Evolutionary conservation across 2,113 vertebrate genomes (phyloP).

Genomic region (Sylvietta virens): DNA sequence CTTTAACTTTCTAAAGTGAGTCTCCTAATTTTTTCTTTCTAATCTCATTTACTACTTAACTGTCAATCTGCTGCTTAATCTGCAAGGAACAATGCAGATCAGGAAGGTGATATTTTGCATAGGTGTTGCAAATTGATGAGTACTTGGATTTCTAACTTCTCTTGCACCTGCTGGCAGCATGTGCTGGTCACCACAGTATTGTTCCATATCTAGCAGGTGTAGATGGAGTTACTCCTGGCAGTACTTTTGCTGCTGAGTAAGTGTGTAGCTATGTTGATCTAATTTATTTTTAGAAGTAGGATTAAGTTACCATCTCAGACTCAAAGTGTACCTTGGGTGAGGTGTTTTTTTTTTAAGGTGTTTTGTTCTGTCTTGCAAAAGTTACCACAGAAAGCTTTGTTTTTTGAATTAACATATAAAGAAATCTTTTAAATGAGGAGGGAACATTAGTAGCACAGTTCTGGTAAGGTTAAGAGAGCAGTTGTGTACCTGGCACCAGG

Average conservation of each 20-base stretch:
- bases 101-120: background rate
- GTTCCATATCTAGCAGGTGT: conserved; percentile 3
- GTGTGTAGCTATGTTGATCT: conserved; percentile 39
- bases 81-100: background rate
- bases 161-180: background rate
- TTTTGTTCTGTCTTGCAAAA: background rate
- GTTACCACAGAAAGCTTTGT: background rate
- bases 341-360: background rate
- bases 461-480: background rate
- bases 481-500: background rate
- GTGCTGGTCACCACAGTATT: background rate
- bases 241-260: conserved; percentile 17
- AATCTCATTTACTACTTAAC: background rate
- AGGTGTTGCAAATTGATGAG: background rate
- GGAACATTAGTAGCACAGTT: background rate
- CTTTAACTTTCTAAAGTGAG: background rate
- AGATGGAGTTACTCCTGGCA: conserved; percentile 41
- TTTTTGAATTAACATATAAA: background rate
- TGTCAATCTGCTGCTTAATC: background rate
- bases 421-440: background rate
- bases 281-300: conserved; percentile 64
- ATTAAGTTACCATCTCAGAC: background rate
- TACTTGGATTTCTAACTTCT: background rate
- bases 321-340: background rate
- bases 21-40: background rate